Evolutionary conservation across 2,888 invertebrate genomes (phyloP).

Genomic region (Dolomedes plantarius): DNA sequence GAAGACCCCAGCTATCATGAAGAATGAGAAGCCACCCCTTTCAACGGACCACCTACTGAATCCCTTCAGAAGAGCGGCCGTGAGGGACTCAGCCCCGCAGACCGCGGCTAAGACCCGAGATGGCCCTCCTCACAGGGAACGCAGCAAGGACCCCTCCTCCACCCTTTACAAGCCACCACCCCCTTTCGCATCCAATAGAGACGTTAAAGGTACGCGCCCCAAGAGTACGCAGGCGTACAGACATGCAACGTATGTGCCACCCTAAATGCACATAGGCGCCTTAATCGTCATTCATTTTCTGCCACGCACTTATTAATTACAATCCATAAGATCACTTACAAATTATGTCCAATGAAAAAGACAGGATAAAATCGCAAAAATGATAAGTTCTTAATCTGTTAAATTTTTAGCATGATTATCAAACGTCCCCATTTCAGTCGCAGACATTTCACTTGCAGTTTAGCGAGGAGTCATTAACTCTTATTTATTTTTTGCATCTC

Average conservation of each 20-base stretch:
- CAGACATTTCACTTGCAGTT: too few species aligned
- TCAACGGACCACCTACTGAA: conserved; percentile 83
- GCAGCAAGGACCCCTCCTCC: conserved; percentile 76
- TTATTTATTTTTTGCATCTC: too few species aligned
- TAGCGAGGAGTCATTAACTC: too few species aligned
- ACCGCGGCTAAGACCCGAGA: conserved; percentile 68
- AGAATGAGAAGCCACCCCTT: conserved; percentile 95
- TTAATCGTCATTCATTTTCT: background rate
- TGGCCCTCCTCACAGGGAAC: conserved; percentile 74
- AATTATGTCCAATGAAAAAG: too few species aligned
- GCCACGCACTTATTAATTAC: background rate
- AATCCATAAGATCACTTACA: too few species aligned
- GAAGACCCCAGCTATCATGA: conserved; percentile 93
- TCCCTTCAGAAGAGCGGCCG: conserved; percentile 81
- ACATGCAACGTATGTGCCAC: conserved; percentile 97
- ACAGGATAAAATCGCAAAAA: too few species aligned
- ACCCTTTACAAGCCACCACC: conserved; percentile 90
- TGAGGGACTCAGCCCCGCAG: conserved; percentile 76
- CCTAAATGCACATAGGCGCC: conserved; percentile 77
- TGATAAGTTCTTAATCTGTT: too few species aligned
- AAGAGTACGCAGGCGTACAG: conserved; percentile 93
- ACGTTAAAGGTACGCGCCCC: conserved; percentile 83
- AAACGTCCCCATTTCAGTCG: too few species aligned
- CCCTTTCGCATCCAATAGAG: conserved; percentile 86
- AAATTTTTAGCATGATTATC: too few species aligned